Conservation (phyloP, 2,113 vertebrate species). For the Nerophis ophidion region DNA sequence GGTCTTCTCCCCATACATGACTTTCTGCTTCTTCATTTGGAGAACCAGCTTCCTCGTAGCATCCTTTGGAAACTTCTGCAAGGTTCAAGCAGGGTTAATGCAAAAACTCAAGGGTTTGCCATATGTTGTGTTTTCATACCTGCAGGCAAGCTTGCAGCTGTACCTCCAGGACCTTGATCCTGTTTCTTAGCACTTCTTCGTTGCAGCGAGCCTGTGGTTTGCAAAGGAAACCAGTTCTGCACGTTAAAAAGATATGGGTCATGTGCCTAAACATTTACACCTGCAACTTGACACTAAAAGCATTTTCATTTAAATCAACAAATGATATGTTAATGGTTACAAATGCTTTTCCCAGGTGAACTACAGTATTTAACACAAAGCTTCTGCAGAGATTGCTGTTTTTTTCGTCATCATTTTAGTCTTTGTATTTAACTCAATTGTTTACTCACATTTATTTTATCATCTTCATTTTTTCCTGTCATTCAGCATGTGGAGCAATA, state of each 20-base stretch:
- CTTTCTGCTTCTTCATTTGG: slow-evolving; percentile 89
- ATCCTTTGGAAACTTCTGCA: slow-evolving; percentile 66
- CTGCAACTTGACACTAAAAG: no score
- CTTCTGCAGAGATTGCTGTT: no score
- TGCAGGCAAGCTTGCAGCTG: slow-evolving; percentile 84
- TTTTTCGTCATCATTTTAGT: no score
- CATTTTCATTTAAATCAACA: no score
- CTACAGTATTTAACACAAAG: no score
- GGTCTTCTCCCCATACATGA: slow-evolving; percentile 80
- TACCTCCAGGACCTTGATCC: slow-evolving; percentile 81
- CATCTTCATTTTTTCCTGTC: no score
- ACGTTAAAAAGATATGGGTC: slow-evolving; percentile 36
- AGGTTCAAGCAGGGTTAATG: slow-evolving; percentile 7
- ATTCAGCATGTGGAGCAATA: neutral
- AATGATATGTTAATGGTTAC: no score
- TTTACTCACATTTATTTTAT: no score
- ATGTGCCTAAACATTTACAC: slow-evolving; percentile 3
- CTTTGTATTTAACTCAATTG: no score
- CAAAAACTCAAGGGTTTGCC: neutral
- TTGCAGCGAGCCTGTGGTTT: slow-evolving; percentile 81
- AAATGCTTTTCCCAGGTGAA: no score
- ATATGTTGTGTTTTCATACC: slow-evolving; percentile 67
- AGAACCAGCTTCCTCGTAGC: slow-evolving; percentile 79
- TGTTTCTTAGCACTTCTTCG: slow-evolving; percentile 84
- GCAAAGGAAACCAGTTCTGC: slow-evolving; percentile 61